These are phyloP conservation scores for Ailurus styani DNA, from an alignment of 2,113 vertebrate genomes.

Conservation along the genomic window DNA sequence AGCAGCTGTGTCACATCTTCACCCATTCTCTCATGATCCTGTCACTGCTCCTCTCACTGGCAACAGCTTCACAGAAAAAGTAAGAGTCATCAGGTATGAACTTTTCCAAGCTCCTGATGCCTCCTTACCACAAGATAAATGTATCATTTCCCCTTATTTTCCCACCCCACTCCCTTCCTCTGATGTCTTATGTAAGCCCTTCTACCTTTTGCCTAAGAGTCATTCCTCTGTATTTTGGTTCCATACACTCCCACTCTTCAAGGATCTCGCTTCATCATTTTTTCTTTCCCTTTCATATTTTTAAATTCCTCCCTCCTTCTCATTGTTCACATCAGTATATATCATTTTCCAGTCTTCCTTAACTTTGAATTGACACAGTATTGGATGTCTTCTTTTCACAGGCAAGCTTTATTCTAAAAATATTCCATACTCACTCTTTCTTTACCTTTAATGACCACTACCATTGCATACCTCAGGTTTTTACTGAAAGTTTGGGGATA, in stretches of 20 bases:
- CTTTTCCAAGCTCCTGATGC: neutral
- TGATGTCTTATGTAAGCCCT: neutral
- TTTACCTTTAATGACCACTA: neutral
- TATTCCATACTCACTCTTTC: neutral
- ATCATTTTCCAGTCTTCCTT: neutral
- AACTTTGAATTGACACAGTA: neutral
- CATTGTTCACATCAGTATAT: neutral
- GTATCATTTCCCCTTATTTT: neutral
- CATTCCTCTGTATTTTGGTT: neutral
- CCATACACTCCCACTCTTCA: neutral
- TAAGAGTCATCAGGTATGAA: neutral
- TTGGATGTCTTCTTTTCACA: neutral
- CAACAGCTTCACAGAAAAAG: neutral
- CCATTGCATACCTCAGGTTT: neutral
- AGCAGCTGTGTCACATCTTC: neutral
- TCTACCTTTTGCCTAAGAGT: neutral
- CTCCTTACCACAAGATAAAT: neutral
- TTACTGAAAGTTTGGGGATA: neutral
- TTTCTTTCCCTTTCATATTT: neutral
- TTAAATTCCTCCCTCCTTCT: neutral
- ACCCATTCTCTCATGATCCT: neutral
- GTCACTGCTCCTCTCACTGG: neutral
- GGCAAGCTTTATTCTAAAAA: neutral
- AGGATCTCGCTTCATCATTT: neutral
- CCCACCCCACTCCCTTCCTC: neutral